Percentiles rank a stretch among this genome's conserved stretches.
phyloP scores from a whole-genome alignment of 2,797 vertebrate species.

The Xiphophorus birchmanni region DNA sequence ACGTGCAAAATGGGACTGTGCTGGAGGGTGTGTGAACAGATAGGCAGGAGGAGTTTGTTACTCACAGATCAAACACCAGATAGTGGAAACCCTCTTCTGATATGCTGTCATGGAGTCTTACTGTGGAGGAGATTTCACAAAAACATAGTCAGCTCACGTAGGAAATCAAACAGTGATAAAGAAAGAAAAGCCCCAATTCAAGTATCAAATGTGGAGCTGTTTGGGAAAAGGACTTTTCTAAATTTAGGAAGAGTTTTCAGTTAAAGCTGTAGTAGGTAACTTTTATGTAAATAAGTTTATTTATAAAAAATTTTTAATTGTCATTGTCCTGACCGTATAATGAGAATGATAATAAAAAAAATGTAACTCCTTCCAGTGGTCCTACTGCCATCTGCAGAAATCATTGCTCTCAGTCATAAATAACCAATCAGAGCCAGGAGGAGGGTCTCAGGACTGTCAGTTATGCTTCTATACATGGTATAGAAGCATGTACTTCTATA shows the following conservation, averaged over 20 bases:
- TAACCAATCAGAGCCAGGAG: no score
- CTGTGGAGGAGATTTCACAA: conserved; percentile 71
- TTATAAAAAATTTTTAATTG: no score
- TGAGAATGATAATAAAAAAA: no score
- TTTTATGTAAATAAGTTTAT: no score
- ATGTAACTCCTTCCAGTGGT: no score
- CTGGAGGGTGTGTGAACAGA: background rate
- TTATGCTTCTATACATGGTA: no score
- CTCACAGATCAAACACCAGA: conserved; percentile 99
- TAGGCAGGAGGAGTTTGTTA: conserved; percentile 47
- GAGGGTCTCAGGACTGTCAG: no score
- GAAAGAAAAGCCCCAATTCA: conserved; percentile 7
- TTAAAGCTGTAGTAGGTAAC: background rate
- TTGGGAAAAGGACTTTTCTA: background rate
- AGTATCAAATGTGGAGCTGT: background rate
- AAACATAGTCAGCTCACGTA: conserved; percentile 17
- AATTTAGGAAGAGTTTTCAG: background rate
- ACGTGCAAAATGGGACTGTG: background rate
- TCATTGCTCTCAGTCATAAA: no score
- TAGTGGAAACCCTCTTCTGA: conserved; percentile 99
- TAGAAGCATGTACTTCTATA: no score
- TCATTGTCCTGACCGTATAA: no score
- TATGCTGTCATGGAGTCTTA: conserved; percentile 99
- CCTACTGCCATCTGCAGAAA: no score
- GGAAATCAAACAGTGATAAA: conserved; percentile 1